Evolutionary conservation across 2,888 invertebrate species (phyloP), one percentile per base, ranked within the genome.

Genomic region (Amiota communis): DNA sequence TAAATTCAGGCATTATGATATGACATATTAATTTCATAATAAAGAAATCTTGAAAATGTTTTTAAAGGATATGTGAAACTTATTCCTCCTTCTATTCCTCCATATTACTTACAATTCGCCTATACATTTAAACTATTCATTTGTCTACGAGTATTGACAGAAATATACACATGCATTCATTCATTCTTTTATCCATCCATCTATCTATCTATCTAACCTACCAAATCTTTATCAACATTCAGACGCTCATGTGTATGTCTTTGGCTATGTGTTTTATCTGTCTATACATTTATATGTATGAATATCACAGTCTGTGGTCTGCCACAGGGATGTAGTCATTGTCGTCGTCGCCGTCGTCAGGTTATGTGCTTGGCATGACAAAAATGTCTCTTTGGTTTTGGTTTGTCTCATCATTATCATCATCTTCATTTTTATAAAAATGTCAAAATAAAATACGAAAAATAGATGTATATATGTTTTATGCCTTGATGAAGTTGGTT

Each of bases 281-380:
- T 36, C 36, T 84, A 81, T 81, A 81, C 77, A 81, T 82, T 83
- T 82, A 84, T 83, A 84, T 36, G 36, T 36, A 36, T 36, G 36
- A 36, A 36, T 36, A 36, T 36, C 36, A 6, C 4, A 36, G 4
- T 84, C 84, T 84, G 81, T 81, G 84, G 84, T 83, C 83, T 83
- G 77, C 82, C 84, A 79, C 84, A 84, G 84, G 84, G 84, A 84
- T 74, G 76, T 59, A 71, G 59, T 57, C 67, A 64, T n/a, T n/a
- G n/a, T n/a, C n/a, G n/a, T 67, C 49, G 71, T 48, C 59, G 65
- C 8, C 53, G 51, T 72, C 75, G 75, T 15, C 20, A 17, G 20
- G 20, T 59, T 59, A 59, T 63, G 63, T 63, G 36, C 36, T 23
- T 36, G 63, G 63, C 63, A 63, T 36, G 23, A 46, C 46, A 12